Percentiles rank a stretch among this genome's conserved stretches.
Evolutionary conservation across 2,113 vertebrate species (phyloP).

Genomic region (Pterocles orientalis): DNA sequence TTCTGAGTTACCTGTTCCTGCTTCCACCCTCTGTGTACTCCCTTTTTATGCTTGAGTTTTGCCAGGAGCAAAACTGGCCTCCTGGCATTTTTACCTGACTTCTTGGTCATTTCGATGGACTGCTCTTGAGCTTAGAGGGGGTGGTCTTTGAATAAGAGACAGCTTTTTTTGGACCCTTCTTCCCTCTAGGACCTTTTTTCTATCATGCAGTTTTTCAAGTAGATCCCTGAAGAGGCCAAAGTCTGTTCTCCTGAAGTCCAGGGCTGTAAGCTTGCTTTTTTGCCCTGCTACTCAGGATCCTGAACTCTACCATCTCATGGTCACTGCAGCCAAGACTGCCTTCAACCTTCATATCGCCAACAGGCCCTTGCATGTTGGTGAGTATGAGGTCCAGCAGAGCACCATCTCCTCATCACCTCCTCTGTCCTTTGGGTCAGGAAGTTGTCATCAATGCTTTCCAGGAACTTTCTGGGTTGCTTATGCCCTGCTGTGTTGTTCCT

Average conservation of each 20-base stretch:
- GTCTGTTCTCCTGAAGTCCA: not conserved
- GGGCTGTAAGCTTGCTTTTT: not conserved
- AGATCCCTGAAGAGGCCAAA: not conserved
- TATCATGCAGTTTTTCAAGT: not conserved
- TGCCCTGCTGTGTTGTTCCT: not conserved
- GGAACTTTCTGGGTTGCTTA: not conserved
- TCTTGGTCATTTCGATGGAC: no score
- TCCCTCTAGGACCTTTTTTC: not conserved
- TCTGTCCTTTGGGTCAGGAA: not conserved
- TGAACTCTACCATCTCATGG: not conserved
- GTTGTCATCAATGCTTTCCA: fast-evolving
- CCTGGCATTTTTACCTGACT: no score
- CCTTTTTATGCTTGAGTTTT: no score
- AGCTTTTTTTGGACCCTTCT: not conserved
- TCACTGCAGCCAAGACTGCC: not conserved
- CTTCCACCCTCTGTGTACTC: no score
- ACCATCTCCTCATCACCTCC: not conserved
- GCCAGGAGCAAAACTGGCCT: no score
- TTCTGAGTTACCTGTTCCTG: not conserved
- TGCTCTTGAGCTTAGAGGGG: not conserved
- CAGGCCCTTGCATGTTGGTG: not conserved
- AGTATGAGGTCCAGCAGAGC: not conserved
- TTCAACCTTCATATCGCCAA: not conserved
- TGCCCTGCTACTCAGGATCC: not conserved
- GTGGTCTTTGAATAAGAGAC: not conserved